These are phyloP conservation scores for Clytia hemisphaerica DNA, from an alignment of 30 jellyfish, hydroid and myxozoan genomes.

Conservation along the genomic window DNA sequence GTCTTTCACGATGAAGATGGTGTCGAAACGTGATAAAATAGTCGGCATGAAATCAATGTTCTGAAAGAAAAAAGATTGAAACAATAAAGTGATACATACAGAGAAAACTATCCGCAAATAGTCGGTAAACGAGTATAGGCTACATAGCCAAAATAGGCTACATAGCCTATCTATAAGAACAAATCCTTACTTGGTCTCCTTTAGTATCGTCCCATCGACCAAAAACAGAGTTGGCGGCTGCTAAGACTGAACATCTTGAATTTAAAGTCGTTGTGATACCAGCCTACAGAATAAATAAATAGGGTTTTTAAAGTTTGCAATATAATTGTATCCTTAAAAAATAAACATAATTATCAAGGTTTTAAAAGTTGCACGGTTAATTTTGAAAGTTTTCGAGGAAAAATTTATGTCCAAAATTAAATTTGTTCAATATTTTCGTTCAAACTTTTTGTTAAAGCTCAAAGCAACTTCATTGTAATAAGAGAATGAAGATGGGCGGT, in stretches of 20 bases:
- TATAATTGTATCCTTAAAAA: too few species aligned
- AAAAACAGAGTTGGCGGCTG: conserved; percentile 99
- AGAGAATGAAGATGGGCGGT: background rate
- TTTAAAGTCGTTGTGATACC: conserved; percentile 98
- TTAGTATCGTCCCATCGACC: conserved; percentile 99
- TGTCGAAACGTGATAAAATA: conserved; percentile 93
- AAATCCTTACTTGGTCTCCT: conserved; percentile 80
- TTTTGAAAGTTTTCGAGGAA: too few species aligned
- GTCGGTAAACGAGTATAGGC: background rate
- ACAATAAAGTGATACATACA: background rate
- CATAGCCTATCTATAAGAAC: background rate
- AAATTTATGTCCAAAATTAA: too few species aligned
- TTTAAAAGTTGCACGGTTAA: too few species aligned
- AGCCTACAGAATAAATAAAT: conserved; percentile 53
- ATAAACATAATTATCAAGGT: too few species aligned
- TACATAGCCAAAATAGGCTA: background rate
- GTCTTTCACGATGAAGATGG: conserved; percentile 89
- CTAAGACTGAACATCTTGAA: conserved; percentile 98
- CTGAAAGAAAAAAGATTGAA: conserved; percentile 30
- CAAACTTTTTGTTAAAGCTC: too few species aligned
- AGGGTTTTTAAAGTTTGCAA: background rate
- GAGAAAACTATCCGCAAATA: too few species aligned
- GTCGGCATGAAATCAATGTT: conserved; percentile 99
- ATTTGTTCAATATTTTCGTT: too few species aligned
- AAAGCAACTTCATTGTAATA: too few species aligned